Evolutionary conservation across 2,113 vertebrate genomes (phyloP).

Genomic region (Zosterops borbonicus): DNA sequence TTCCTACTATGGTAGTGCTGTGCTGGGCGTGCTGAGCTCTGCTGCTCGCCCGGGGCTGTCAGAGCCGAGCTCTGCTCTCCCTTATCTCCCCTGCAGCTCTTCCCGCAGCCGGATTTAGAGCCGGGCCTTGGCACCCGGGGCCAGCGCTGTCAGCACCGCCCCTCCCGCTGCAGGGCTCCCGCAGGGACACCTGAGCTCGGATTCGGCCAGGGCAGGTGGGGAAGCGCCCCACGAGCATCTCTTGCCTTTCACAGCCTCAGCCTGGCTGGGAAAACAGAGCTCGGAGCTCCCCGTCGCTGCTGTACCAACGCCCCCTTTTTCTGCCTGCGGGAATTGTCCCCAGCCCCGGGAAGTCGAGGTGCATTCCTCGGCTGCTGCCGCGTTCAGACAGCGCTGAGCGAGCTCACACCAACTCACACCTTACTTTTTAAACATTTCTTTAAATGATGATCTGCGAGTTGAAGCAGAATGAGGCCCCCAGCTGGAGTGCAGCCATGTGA

Average conservation of each 20-base stretch:
- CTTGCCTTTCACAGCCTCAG: not conserved
- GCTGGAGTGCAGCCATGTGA: not conserved
- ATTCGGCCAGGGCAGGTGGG: not conserved
- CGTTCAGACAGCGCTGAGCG: not conserved
- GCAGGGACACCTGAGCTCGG: not conserved
- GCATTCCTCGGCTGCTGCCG: not conserved
- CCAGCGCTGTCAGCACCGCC: not conserved
- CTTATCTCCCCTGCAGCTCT: not conserved
- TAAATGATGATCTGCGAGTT: not conserved
- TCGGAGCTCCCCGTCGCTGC: rapidly evolving
- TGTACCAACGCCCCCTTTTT: not conserved
- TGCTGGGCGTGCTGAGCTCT: not conserved
- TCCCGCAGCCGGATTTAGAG: not conserved
- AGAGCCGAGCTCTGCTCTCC: rapidly evolving
- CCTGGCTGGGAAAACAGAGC: not conserved
- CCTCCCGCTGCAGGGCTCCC: rapidly evolving
- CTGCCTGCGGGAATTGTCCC: not conserved
- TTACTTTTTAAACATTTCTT: not conserved
- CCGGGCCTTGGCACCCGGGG: rapidly evolving
- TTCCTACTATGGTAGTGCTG: slow-evolving; percentile 51
- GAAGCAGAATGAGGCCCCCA: not conserved
- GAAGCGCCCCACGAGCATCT: too few species aligned
- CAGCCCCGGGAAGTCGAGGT: not conserved
- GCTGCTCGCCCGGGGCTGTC: not conserved
- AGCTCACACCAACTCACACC: not conserved